These are phyloP conservation scores for Cladopsammia gracilis DNA, from an alignment of 64 coral and sea anemone species.

Conservation along the genomic window DNA sequence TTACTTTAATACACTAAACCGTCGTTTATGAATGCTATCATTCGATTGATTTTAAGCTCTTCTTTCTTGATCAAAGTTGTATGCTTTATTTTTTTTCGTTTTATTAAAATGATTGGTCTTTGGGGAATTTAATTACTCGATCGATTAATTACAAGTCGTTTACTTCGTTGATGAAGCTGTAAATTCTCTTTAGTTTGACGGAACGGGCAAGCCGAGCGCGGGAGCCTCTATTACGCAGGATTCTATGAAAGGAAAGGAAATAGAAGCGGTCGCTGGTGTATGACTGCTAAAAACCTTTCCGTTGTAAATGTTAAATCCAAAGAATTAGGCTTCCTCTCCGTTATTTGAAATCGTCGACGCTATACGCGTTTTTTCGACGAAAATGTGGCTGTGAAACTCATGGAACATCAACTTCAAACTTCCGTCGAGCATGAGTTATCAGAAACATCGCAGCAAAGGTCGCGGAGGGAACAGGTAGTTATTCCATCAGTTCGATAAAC, in stretches of 20 bases:
- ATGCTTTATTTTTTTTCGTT: no score
- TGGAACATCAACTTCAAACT: constrained; percentile 36
- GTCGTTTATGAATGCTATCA: no score
- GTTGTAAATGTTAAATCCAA: constrained; percentile 4
- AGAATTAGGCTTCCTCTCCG: constrained; percentile 6
- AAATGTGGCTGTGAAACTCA: constrained; percentile 42
- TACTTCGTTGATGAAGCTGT: background rate
- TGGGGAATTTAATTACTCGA: no score
- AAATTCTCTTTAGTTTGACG: constrained; percentile 15
- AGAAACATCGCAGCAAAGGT: constrained; percentile 22
- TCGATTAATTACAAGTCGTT: background rate
- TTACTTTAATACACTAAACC: no score
- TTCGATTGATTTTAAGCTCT: no score
- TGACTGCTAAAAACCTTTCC: constrained; percentile 53
- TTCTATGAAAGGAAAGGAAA: constrained; percentile 53
- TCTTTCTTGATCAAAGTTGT: no score
- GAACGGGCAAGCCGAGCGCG: background rate
- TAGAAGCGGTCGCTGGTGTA: constrained; percentile 13
- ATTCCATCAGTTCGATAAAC: constrained; percentile 4
- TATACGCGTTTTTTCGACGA: constrained; percentile 19
- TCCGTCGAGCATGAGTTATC: constrained; percentile 22
- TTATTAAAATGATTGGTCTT: no score
- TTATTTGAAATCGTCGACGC: constrained; percentile 36
- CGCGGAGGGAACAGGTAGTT: constrained; percentile 44
- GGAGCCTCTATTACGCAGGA: constrained; percentile 50